Base-by-base conservation (phyloP, 2,888 invertebrate species). In the Scaptomyza polygonia region DNA sequence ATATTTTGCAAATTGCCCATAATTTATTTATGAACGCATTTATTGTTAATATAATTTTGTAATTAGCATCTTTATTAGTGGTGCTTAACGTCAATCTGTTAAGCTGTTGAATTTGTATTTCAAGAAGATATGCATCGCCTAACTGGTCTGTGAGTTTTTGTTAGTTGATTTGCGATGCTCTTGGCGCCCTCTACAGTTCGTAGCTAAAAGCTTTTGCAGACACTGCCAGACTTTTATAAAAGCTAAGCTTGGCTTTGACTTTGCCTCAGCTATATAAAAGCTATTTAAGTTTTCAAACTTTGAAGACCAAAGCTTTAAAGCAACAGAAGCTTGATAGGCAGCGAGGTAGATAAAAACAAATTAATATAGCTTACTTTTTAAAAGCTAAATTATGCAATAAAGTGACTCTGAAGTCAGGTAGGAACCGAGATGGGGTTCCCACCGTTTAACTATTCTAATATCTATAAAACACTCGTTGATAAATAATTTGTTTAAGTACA, bases 161-260 rank as follows among this genome's bases (percentile, higher is more conserved):
- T 9, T 82, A 58, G 11, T 56, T 47, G 54, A 12, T n/a, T 3
- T 5, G 11, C 51, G 48, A 0, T 39, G 36, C 14, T 36, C 9
- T 16, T 9, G 6, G 16, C 39, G 39, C 39, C 39, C 16, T 39
- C 39, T 39, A 39, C 39, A 16, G 39, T 16, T 39, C 39, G 39
- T 39, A 9, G 39, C 63, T 63, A 53, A 51, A 65, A 84, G 87
- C 82, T 87, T 5, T 6, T 0, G 0, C 0, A 0, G 2, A 14
- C 9, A 61, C 48, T 72, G 64, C 85, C 79, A 66, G 64, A 52
- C 36, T 34, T 5, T 29, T 3, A 1, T 40, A 0, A 21, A 40
- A 45, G 18, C 34, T 16, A 4, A 76, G 66, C 57, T 51, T 49
- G 11, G 29, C 53, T 61, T 61, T 45, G 8, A 12, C 11, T 57